A percentile compares a stretch with the other conserved stretches of the same genome.
Evolutionary conservation across 1,140 invertebrate species (phyloP).

Genomic region (Archivesica marissinica): DNA sequence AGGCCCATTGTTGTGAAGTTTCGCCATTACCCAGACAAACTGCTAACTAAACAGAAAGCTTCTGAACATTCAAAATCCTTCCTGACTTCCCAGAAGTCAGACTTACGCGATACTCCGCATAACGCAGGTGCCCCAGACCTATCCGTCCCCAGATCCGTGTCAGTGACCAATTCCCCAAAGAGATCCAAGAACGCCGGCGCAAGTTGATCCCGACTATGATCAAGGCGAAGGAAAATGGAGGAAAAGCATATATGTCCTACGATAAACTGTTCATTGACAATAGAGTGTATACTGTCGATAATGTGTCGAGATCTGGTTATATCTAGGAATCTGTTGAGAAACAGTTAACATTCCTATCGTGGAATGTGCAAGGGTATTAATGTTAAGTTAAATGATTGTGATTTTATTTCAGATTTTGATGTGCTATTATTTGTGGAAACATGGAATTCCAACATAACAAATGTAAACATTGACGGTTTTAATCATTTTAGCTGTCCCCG

Average conservation of each 20-base stretch:
- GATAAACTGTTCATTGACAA: slow-evolving; percentile 32
- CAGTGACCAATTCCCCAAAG: slow-evolving; percentile 17
- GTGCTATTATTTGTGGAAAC: background rate
- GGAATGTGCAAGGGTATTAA: background rate
- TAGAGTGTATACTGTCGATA: background rate
- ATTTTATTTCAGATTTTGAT: background rate
- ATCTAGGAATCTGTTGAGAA: background rate
- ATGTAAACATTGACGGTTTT: background rate
- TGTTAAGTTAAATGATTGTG: background rate
- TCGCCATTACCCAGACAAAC: too few relatives aligned
- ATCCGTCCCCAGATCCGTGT: too few relatives aligned
- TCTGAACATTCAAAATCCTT: too few relatives aligned
- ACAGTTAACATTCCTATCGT: background rate
- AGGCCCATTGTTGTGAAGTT: too few relatives aligned
- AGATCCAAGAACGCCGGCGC: slow-evolving; percentile 2
- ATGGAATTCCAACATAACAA: background rate
- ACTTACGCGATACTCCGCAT: too few relatives aligned
- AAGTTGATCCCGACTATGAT: slow-evolving; percentile 32
- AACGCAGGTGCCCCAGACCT: too few relatives aligned
- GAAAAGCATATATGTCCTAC: slow-evolving; percentile 1
- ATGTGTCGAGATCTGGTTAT: too few relatives aligned
- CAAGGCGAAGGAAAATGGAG: background rate
- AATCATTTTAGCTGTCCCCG: background rate
- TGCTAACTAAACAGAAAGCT: too few relatives aligned
- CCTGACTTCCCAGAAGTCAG: too few relatives aligned